These are phyloP conservation scores for Rhabdophis nuchalis DNA, from an alignment of 2,797 vertebrate species.

Conservation along the genomic window DNA sequence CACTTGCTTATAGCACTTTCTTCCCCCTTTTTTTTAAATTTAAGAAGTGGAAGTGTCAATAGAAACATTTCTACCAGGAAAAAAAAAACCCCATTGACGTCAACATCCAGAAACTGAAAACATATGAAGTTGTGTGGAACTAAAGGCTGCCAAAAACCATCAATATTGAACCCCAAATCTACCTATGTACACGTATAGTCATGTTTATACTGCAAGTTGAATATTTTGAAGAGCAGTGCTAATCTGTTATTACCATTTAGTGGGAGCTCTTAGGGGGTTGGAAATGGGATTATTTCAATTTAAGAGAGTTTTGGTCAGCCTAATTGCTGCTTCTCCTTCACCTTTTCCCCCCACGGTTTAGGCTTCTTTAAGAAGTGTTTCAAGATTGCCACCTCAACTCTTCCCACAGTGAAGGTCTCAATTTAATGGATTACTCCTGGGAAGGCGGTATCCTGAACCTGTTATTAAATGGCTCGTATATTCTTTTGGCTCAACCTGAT, in stretches of 20 bases:
- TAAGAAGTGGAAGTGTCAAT: neutral
- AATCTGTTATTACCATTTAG: neutral
- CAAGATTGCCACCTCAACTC: neutral
- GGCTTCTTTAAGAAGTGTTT: neutral
- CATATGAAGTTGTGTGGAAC: neutral
- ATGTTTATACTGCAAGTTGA: neutral
- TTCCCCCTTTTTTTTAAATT: constrained; percentile 29
- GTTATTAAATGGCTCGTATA: neutral
- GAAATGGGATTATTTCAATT: constrained; percentile 20
- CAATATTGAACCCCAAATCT: neutral
- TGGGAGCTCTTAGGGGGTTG: constrained; percentile 11
- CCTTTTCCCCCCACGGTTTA: neutral
- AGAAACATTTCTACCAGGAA: constrained; percentile 16
- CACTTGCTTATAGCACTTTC: constrained; percentile 45
- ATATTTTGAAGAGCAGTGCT: constrained; percentile 15
- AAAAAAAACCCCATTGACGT: constrained; percentile 33
- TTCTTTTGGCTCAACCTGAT: neutral
- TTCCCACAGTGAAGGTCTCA: neutral
- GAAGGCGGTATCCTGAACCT: neutral
- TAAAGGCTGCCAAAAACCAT: neutral
- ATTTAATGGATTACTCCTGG: neutral
- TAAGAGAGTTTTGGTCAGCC: constrained; percentile 17
- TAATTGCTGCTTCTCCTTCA: constrained; percentile 5
- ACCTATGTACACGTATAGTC: neutral
- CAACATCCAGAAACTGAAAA: constrained; percentile 38